phyloP scores from a whole-genome alignment of 2,888 invertebrate genomes.

The Agonum fuliginosum region DNA sequence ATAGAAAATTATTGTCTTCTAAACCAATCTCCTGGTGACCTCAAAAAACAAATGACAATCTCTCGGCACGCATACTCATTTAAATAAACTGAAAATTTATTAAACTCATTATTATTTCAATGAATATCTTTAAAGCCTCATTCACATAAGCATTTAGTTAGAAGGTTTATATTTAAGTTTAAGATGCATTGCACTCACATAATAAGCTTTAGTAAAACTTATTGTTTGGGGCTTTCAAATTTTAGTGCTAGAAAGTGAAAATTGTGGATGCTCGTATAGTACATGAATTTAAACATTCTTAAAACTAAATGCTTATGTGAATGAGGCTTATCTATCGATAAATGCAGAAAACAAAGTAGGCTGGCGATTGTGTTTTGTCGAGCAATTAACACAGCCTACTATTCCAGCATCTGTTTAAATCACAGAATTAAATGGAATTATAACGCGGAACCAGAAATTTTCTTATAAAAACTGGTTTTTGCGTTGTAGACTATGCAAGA shows the following conservation, averaged over 20 bases:
- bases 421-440: conserved; percentile 10
- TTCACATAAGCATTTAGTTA: too few species aligned
- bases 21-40: conserved; percentile 44
- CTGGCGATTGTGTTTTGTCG: conserved; percentile 19
- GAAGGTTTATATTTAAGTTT: too few species aligned
- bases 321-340: too few species aligned
- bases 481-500: conserved; percentile 13
- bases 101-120: conserved; percentile 41
- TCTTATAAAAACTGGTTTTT: conserved; percentile 24
- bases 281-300: too few species aligned
- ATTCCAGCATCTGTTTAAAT: conserved; percentile 19
- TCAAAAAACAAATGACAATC: conserved; percentile 52
- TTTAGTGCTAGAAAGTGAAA: too few species aligned
- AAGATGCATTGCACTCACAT: too few species aligned
- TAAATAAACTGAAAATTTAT: conserved; percentile 30
- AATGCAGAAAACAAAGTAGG: conserved; percentile 50
- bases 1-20: not conserved
- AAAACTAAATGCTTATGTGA: too few species aligned
- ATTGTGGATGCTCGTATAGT: too few species aligned
- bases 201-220: too few species aligned
- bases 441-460: conserved; percentile 17
- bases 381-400: conserved; percentile 38
- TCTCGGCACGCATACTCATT: conserved; percentile 3
- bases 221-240: too few species aligned
- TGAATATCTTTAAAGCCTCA: too few species aligned